phyloP scores from a whole-genome alignment of 2,797 vertebrate genomes.

The Limosa lapponica region DNA sequence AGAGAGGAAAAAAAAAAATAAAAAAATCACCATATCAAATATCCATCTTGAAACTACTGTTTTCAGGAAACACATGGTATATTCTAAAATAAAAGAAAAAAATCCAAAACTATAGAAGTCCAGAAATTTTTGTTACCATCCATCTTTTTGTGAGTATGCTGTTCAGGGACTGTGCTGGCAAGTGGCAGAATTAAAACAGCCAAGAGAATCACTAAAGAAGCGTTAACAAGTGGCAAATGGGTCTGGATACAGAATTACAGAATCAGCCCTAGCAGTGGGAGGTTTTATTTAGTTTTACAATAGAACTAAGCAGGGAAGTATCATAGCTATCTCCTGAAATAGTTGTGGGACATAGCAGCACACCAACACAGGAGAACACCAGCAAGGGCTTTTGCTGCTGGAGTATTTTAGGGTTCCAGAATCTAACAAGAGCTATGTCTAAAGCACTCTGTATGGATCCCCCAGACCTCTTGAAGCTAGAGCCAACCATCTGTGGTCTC shows the following conservation, averaged over 20 bases:
- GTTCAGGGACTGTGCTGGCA: neutral
- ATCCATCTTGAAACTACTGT: neutral
- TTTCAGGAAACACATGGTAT: neutral
- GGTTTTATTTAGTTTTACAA: neutral
- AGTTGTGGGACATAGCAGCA: neutral
- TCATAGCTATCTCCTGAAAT: neutral
- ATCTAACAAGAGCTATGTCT: neutral
- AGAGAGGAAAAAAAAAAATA: neutral
- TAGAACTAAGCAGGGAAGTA: neutral
- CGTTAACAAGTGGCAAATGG: accelerated
- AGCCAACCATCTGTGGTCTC: neutral
- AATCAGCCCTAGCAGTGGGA: neutral
- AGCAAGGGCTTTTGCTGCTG: neutral
- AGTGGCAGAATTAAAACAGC: neutral
- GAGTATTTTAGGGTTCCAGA: neutral
- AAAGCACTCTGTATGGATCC: neutral
- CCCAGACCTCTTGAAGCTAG: neutral
- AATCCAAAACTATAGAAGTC: accelerated
- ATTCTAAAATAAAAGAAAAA: neutral
- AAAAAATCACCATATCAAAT: neutral
- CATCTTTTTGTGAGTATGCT: neutral
- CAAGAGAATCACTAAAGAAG: neutral
- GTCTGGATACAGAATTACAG: neutral
- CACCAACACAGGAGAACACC: neutral
- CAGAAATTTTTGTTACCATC: accelerated